Percentiles rank a stretch among this genome's conserved stretches.
These are phyloP conservation scores for Turnix velox DNA, from an alignment of 2,113 vertebrate genomes.

Conservation along the genomic window DNA sequence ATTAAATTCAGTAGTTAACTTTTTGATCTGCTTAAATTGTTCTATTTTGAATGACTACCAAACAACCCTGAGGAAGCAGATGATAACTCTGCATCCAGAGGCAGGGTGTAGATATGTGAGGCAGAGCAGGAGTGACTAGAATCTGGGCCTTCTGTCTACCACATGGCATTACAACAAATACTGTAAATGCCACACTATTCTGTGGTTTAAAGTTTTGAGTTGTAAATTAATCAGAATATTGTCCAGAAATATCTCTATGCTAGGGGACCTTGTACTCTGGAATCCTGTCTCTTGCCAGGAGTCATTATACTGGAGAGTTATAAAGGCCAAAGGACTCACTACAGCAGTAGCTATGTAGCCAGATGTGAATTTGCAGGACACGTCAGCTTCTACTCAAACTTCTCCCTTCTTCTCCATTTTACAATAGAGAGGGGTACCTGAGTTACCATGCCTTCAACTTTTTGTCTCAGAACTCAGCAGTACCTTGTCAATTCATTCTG, in stretches of 20 bases:
- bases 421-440: not conserved
- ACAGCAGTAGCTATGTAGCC: not conserved
- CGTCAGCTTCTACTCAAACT: not conserved
- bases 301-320: not conserved
- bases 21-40: not conserved
- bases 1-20: not conserved
- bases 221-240: not conserved
- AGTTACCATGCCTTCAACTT: not conserved
- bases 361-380: not conserved
- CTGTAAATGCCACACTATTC: not conserved
- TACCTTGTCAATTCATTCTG: rapidly evolving
- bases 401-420: too few relatives aligned
- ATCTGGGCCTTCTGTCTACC: not conserved
- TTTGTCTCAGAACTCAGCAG: not conserved
- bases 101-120: not conserved
- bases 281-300: not conserved
- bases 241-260: rapidly evolving
- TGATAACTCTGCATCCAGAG: not conserved
- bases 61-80: not conserved
- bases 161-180: not conserved
- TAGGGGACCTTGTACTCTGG: not conserved
- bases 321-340: not conserved
- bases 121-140: not conserved
- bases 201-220: not conserved
- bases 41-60: not conserved